phyloP scores from a whole-genome alignment of 2,797 vertebrate species.

The Sebastiscus tertius region DNA sequence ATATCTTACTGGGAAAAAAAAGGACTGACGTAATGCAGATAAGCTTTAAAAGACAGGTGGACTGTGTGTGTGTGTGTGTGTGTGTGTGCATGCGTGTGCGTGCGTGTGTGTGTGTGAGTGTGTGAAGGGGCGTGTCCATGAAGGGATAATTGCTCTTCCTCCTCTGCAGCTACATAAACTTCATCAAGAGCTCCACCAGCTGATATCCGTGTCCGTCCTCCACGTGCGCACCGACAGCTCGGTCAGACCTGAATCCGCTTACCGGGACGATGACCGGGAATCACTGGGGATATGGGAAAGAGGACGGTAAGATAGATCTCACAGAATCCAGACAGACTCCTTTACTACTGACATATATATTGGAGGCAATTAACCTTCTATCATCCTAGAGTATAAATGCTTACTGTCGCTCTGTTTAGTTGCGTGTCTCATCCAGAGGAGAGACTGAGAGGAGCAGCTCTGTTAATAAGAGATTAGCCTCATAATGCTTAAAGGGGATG shows the following conservation, averaged over 20 bases:
- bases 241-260: not conserved
- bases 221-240: conserved; percentile 9
- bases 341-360: not conserved
- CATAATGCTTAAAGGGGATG: conserved; percentile 38
- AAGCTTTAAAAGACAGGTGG: conserved; percentile 27
- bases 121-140: conserved; percentile 63
- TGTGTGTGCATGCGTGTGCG: rapidly evolving
- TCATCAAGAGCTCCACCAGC: conserved; percentile 42
- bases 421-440: conserved; percentile 1
- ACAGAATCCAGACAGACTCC: not conserved
- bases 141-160: conserved; percentile 56
- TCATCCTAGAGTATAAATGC: not conserved
- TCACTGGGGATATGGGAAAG: conserved; percentile 93
- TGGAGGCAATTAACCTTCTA: not conserved
- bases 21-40: not conserved
- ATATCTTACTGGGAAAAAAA: not conserved
- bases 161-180: conserved; percentile 32
- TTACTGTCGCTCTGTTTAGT: not conserved
- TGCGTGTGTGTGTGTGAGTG: not conserved
- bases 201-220: conserved; percentile 18
- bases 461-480: conserved; percentile 77
- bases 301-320: conserved; percentile 89
- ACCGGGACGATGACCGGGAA: conserved; percentile 86
- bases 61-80: not conserved
- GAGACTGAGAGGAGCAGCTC: not conserved